Percentiles rank a stretch among this genome's conserved stretches.
These are phyloP conservation scores for Tortrix viridana DNA, from an alignment of 2,888 invertebrate genomes.

Conservation along the genomic window DNA sequence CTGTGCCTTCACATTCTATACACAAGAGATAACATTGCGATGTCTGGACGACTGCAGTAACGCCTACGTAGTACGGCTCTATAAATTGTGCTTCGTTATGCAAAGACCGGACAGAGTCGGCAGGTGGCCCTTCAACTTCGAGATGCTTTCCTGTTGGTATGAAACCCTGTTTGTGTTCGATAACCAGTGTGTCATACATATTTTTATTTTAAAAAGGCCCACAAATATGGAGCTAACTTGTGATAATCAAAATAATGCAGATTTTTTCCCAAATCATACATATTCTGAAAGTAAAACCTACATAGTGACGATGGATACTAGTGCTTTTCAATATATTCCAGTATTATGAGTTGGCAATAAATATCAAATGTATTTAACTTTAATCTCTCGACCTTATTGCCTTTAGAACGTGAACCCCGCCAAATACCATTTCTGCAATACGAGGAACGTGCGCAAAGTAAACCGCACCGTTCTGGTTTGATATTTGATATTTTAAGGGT, in stretches of 20 bases:
- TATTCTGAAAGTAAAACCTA: no score
- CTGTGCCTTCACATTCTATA: constrained; percentile 35
- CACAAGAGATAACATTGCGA: constrained; percentile 38
- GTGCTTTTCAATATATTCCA: no score
- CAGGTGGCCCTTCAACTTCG: constrained; percentile 63
- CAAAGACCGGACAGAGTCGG: constrained; percentile 59
- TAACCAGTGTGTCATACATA: constrained; percentile 8
- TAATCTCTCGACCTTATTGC: not conserved
- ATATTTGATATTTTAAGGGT: constrained; percentile 36
- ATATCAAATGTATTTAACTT: constrained; percentile 7
- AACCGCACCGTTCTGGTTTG: constrained; percentile 22
- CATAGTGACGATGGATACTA: no score
- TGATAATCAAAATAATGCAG: no score
- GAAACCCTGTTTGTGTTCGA: constrained; percentile 44
- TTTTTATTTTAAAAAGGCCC: constrained; percentile 4
- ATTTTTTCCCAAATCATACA: no score
- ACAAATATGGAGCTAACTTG: not conserved
- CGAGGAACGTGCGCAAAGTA: constrained; percentile 27
- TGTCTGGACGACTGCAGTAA: constrained; percentile 39
- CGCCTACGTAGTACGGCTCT: constrained; percentile 55
- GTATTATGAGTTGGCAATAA: no score
- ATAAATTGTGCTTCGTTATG: constrained; percentile 78
- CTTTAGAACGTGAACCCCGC: constrained; percentile 27
- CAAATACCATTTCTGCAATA: constrained; percentile 33
- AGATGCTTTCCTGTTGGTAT: constrained; percentile 48